Conservation (phyloP, 2,888 invertebrate species). For the Agrotis clavis region DNA sequence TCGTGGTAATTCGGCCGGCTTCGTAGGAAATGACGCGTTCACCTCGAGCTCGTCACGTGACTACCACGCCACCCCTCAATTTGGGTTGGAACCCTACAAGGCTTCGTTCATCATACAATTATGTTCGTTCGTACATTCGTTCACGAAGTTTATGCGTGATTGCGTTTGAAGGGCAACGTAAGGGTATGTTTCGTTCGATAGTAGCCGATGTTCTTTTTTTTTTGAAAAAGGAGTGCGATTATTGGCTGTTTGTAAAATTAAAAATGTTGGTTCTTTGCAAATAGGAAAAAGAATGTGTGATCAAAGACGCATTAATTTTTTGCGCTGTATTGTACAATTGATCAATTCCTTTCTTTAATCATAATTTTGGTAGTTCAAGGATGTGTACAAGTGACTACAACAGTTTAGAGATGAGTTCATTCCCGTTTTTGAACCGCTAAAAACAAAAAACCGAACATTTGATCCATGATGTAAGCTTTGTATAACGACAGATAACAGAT, state of each 20-base stretch:
- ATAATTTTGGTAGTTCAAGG: background rate
- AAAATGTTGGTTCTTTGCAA: background rate
- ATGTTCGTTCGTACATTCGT: constrained; percentile 40
- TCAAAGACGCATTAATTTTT: constrained; percentile 6
- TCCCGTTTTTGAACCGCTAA: constrained; percentile 3
- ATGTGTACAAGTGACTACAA: background rate
- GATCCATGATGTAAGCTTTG: constrained; percentile 46
- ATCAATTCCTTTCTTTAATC: constrained; percentile 7
- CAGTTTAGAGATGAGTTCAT: constrained; percentile 35
- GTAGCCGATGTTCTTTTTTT: background rate
- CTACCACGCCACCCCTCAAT: constrained; percentile 64
- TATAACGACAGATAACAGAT: constrained; percentile 49
- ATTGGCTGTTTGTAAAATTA: background rate
- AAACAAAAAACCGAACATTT: constrained; percentile 31
- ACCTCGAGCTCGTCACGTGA: constrained; percentile 59
- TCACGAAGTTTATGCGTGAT: constrained; percentile 46
- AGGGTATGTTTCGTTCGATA: constrained; percentile 3
- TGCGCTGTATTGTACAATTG: constrained; percentile 1
- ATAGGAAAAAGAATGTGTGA: background rate
- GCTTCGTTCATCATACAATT: constrained; percentile 64
- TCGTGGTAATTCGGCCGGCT: constrained; percentile 22
- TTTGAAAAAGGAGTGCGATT: background rate
- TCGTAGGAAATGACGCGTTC: constrained; percentile 55
- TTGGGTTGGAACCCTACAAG: constrained; percentile 68
- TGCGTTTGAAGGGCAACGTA: constrained; percentile 24